Base-by-base conservation (phyloP, 2,888 invertebrate genomes). In the Mesorhabditis spiculigera region DNA sequence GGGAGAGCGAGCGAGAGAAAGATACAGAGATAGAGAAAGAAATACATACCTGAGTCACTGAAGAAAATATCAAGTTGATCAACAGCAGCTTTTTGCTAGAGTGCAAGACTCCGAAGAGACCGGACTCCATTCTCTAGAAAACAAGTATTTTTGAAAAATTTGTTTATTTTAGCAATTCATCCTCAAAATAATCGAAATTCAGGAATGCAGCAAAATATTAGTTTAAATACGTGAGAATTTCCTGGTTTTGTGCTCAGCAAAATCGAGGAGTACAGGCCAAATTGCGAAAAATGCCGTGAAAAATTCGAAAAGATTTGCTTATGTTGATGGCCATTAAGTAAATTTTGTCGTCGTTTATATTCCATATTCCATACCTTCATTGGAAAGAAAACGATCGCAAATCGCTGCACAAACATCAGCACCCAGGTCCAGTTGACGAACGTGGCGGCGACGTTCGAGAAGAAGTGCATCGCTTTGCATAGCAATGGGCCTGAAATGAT, bases 401-500 rank as follows among this genome's bases (percentile, higher is more conserved):
- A 81, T 58, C 82, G 72, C 65, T 82, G 82, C 8, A 77, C 71
- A 69, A 80, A 82, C 72, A 82, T 75, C 61, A 76, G 72, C 10
- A 82, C 71, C 82, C 82, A 82, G 4, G 75, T 69, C 82, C 82
- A 82, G 65, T 81, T 82, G 63, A 74, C 75, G 71, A 80, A 82
- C 61, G 80, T 80, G 16, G 80, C 76, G 2, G 79, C 78, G 6
- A 70, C 71, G 68, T 80, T 82, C 5, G 80, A 82, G 66, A 81
- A 50, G 70, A 81, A 82, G 4, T 78, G 73, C 50, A 82, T 74
- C 4, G 75, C 65, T 73, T 81, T 81, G 75, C 82, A 82, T 45
- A 82, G 75, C 43, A 78, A 67, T 41, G 75, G 73, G 16, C 82
- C 82, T 82, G 45, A 80, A 71, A 50, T 41, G n/a, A 8, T n/a